These are phyloP conservation scores for Drosophila kanekoi DNA, from an alignment of 2,888 invertebrate genomes.

Conservation along the genomic window DNA sequence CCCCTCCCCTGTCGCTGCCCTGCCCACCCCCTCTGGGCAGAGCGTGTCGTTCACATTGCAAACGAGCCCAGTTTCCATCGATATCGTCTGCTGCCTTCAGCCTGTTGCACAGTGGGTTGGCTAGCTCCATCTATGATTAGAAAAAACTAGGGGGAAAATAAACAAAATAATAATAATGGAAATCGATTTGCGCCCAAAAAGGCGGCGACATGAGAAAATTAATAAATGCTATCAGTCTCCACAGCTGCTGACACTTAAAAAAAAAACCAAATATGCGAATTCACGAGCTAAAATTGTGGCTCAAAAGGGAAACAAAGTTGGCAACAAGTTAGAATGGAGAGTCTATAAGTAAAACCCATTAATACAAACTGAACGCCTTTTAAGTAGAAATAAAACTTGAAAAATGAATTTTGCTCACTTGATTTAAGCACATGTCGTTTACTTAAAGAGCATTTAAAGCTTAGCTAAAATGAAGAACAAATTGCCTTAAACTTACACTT, in stretches of 20 bases:
- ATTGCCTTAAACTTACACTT: no score
- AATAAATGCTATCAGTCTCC: constrained; percentile 13
- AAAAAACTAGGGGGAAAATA: neutral
- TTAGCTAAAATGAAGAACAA: no score
- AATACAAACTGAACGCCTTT: no score
- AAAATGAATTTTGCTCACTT: no score
- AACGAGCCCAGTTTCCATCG: constrained; percentile 54
- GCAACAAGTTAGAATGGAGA: no score
- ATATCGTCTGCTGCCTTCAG: constrained; percentile 48
- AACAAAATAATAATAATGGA: neutral
- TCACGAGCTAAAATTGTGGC: no score
- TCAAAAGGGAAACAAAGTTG: no score
- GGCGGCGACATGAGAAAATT: constrained; percentile 6
- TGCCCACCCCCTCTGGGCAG: constrained; percentile 2
- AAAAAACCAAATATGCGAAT: neutral
- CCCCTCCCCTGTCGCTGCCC: neutral
- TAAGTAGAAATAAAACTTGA: no score
- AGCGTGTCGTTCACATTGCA: constrained; percentile 51
- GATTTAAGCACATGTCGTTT: no score
- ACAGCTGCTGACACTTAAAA: neutral
- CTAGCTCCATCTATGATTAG: neutral
- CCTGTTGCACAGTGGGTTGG: constrained; percentile 53
- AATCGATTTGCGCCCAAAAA: neutral
- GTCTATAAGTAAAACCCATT: no score
- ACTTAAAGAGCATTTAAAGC: no score